Evolutionary conservation across 2,888 invertebrate species (phyloP), one percentile per base, ranked within the genome.

Genomic region (Therioaphis trifolii): DNA sequence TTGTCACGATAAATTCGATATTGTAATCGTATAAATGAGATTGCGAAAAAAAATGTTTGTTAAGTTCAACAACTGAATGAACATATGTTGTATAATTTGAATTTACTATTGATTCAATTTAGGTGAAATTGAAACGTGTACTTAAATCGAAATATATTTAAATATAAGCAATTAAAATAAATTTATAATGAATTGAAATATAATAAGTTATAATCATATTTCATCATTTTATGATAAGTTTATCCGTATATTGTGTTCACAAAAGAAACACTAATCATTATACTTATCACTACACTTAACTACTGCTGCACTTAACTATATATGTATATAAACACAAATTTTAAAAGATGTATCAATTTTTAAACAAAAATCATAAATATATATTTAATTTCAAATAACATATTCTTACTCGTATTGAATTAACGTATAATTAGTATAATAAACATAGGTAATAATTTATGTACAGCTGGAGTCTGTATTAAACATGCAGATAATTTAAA

Each of bases 401-500:
- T 49, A 55, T 55, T 55, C 21, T 52, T 15, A 18, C n/a, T 55
- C n/a, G n/a, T 55, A 18, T 21, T 55, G 4, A 5, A 55, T n/a
- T 7, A 21, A 55, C 21, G 21, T 18, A 27, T 71, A 52, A 0
- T 21, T 74, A 24, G 15, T 9, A 71, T 27, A 24, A 71, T 5
- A 15, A 27, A 55, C 18, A 24, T 55, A n/a, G n/a, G n/a, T n/a
- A n/a, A n/a, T n/a, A 35, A 14, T 61, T n/a, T n/a, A 21, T 75
- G 46, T 76, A 63, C 27, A 76, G 14, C n/a, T 76, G 46, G n/a
- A n/a, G 35, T 55, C 7, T 15, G 4, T 21, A 76, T 18, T 58
- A 76, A n/a, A 63, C 76, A 76, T 76, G 76, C 76, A 63, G n/a
- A 49, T 63, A 58, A 75, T 40, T 15, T 12, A 46, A n/a, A n/a